Base-by-base conservation (phyloP, 2,113 vertebrate species). In the Argyrosomus japonicus region DNA sequence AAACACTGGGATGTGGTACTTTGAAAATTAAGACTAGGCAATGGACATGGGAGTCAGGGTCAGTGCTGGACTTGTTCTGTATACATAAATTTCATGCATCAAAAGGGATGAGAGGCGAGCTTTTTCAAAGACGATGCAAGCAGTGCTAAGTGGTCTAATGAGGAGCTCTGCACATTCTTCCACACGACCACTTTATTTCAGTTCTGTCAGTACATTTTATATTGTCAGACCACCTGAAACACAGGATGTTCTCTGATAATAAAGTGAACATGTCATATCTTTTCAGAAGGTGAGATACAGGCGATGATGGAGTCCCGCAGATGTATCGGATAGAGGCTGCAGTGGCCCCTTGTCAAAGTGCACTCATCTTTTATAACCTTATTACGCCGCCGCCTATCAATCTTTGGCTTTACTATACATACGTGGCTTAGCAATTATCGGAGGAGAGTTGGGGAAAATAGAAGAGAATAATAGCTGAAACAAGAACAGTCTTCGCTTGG, bases 141-240 rank as follows among this genome's bases (percentile, higher is more conserved):
- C 40, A 3, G 56, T 8, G 75, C 75, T 85, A 87, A 78, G 84
- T 90, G 79, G 61, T 56, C 40, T 87, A 88, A 88, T 77, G 81
- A 91, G 78, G 70, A 79, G 81, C 73, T 76, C 61, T 69, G 79
- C 79, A 80, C 68, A 67, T 81, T 72, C 40, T 19, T 47, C 18
- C 1, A 10, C 58, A 48, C 32, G 45, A 53, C 36, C 71, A 73
- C 77, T 87, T 73, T 48, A 65, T 74, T 73, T 12, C 69, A 36
- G 56, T 36, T 32, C 75, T 63, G 71, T 65, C 74, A 8, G 2
- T 53, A 21, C 32, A 5, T 81, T 70, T 84, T 61, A 68, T 51
- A 70, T 58, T 25, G 74, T 71, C 53, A 48, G 63, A 40, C 48
- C 53, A 18, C 61, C 75, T 64, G 69, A 81, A 74, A 79, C 47